Evolutionary conservation across 2,113 vertebrate species (phyloP), one percentile per base, ranked within the genome.

Genomic region (Noturus placidus): DNA sequence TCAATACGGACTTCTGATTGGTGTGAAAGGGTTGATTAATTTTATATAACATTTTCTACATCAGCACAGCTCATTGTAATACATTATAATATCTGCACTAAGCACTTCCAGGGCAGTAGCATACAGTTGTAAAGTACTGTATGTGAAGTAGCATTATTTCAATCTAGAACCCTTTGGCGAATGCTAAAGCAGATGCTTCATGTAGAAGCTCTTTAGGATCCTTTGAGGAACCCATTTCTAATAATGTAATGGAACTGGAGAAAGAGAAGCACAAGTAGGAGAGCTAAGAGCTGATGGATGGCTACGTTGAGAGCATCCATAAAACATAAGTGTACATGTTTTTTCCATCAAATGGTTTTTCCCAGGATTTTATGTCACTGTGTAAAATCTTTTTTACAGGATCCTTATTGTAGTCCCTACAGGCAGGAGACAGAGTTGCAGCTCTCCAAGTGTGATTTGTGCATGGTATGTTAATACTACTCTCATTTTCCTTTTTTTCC

Each of bases 281-380:
- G 85, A 86, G 74, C 59, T 79, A 76, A 65, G 46, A 82, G 33
- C 79, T 82, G 79, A 82, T 61, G 46, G 85, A 86, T 54, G 46
- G 38, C 57, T 63, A 35, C 0, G 5, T 63, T 59, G 70, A 85
- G 70, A 56, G 57, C 79, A 79, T 85, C 65, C 72, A 88, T 86
- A 86, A 91, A 88, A 85, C 65, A 69, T 54, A 78, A 82, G 84
- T 52, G 72, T 65, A 86, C 86, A 89, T 87, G 70, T 91, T 89
- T 88, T 90, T 89, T 69, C 87, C 85, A 91, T 91, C 86, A 92
- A 78, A 85, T 25, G 27, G 81, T 88, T 74, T 54, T 86, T 78
- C 77, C 87, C 70, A 85, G 87, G 79, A 85, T 88, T 89, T 85
- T 85, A 86, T 88, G 83, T 88, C 59, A 88, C 77, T 86, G 42